Conservation (phyloP, 2,888 invertebrate species). For the Hyles lineata region DNA sequence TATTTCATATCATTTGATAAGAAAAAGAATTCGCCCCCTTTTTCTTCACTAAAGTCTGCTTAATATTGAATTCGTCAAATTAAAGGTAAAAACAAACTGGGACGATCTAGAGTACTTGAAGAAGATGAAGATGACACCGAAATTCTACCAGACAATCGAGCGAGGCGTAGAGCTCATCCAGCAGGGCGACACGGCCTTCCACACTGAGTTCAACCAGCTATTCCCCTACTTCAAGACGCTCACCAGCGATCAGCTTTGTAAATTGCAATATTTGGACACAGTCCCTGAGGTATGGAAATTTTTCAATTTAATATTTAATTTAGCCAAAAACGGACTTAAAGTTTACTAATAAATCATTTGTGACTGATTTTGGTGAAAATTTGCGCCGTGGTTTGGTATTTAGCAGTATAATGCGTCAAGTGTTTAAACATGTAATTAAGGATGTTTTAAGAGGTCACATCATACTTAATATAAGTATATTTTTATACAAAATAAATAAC, state of each 20-base stretch:
- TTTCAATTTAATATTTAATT: neutral
- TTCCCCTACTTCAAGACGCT: slow-evolving; percentile 65
- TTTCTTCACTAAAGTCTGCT: too few species aligned
- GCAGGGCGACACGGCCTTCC: slow-evolving; percentile 67
- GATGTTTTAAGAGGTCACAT: too few species aligned
- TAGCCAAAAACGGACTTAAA: neutral
- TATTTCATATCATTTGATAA: too few species aligned
- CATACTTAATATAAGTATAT: too few species aligned
- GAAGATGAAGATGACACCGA: slow-evolving; percentile 64
- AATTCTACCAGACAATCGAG: slow-evolving; percentile 62
- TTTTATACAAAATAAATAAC: too few species aligned
- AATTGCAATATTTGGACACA: slow-evolving; percentile 69
- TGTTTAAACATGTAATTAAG: too few species aligned
- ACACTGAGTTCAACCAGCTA: slow-evolving; percentile 71
- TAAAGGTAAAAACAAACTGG: slow-evolving; percentile 64
- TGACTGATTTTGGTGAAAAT: neutral
- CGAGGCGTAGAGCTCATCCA: slow-evolving; percentile 61
- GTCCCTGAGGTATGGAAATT: slow-evolving; percentile 62
- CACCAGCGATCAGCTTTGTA: slow-evolving; percentile 70
- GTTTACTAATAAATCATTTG: too few species aligned
- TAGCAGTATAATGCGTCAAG: too few species aligned
- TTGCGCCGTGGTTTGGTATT: too few species aligned
- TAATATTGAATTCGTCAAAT: too few species aligned
- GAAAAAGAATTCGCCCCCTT: too few species aligned
- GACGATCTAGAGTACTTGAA: slow-evolving; percentile 71